phyloP scores from a whole-genome alignment of 2,113 vertebrate genomes.

The Lycaon pictus region DNA sequence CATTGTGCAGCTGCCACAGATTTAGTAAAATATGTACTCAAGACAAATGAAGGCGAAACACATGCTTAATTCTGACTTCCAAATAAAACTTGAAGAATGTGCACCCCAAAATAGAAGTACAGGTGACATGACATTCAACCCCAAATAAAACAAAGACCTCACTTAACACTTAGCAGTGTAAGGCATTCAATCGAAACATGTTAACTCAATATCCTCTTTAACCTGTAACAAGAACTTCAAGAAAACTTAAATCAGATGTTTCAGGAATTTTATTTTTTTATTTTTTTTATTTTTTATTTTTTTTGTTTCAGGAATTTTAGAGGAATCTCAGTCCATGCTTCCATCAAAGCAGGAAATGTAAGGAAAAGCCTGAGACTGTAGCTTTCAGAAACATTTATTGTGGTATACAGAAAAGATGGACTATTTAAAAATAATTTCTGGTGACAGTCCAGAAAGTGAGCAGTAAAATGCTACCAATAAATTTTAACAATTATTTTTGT shows the following conservation, averaged over 20 bases:
- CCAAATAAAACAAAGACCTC: conserved; percentile 27
- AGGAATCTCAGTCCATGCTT: not conserved
- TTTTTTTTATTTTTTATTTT: too few relatives aligned
- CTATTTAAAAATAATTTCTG: not conserved
- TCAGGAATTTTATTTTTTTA: conserved; percentile 24
- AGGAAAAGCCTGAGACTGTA: not conserved
- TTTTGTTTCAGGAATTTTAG: not conserved
- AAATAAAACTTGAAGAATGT: conserved; percentile 32
- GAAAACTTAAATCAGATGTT: not conserved
- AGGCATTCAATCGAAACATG: not conserved
- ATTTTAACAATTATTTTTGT: not conserved
- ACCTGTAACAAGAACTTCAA: conserved; percentile 15
- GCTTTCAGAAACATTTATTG: not conserved
- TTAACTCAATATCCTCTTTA: not conserved
- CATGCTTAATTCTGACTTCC: conserved; percentile 42
- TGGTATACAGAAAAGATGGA: not conserved
- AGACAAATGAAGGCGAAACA: conserved; percentile 65
- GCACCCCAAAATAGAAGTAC: conserved; percentile 57
- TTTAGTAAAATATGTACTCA: conserved; percentile 50
- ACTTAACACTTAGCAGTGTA: not conserved
- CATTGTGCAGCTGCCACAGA: conserved; percentile 38
- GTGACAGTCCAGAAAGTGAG: conserved; percentile 17
- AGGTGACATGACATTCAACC: not conserved
- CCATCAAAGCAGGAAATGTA: not conserved
- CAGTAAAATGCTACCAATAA: not conserved